Percentiles rank a stretch among this genome's conserved stretches.
phyloP scores from a whole-genome alignment of 1,140 invertebrate genomes.

The Aphelenchoides avenae region DNA sequence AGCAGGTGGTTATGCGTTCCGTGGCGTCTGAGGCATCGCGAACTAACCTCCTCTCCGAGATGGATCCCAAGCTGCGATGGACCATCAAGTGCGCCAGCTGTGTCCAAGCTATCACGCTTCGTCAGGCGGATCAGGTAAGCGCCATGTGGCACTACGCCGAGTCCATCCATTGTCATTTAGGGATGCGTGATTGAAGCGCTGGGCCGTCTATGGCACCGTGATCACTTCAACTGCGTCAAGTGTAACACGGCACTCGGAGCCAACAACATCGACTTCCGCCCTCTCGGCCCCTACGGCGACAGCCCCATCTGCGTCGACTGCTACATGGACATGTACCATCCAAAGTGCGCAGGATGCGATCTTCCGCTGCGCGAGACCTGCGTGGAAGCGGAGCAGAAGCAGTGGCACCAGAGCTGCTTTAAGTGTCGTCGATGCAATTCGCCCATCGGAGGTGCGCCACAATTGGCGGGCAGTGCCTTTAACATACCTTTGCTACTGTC shows the following conservation, averaged over 20 bases:
- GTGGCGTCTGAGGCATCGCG: too few relatives aligned
- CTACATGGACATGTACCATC: constrained; percentile 20
- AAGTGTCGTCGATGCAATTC: constrained; percentile 17
- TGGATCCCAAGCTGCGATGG: too few relatives aligned
- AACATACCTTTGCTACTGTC: not conserved
- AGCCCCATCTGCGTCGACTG: constrained; percentile 22
- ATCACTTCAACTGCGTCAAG: constrained; percentile 15
- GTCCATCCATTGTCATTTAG: too few relatives aligned
- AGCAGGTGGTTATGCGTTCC: too few relatives aligned
- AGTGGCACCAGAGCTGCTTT: constrained; percentile 16
- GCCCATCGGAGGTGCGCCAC: constrained; percentile 8
- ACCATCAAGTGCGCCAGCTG: too few relatives aligned
- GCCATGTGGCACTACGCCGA: too few relatives aligned
- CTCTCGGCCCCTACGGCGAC: not conserved
- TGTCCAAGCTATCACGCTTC: too few relatives aligned
- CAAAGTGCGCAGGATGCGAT: constrained; percentile 10
- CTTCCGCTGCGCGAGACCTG: constrained; percentile 7
- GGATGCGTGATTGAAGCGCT: constrained; percentile 8
- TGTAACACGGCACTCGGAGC: constrained; percentile 8
- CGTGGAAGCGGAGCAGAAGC: constrained; percentile 3
- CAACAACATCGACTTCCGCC: constrained; percentile 3
- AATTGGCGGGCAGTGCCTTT: not conserved
- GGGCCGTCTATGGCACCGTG: constrained; percentile 15
- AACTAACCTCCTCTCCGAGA: too few relatives aligned
- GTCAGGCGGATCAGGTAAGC: too few relatives aligned